These are phyloP conservation scores for Cygnus atratus DNA, from an alignment of 2,113 vertebrate genomes.

Conservation along the genomic window DNA sequence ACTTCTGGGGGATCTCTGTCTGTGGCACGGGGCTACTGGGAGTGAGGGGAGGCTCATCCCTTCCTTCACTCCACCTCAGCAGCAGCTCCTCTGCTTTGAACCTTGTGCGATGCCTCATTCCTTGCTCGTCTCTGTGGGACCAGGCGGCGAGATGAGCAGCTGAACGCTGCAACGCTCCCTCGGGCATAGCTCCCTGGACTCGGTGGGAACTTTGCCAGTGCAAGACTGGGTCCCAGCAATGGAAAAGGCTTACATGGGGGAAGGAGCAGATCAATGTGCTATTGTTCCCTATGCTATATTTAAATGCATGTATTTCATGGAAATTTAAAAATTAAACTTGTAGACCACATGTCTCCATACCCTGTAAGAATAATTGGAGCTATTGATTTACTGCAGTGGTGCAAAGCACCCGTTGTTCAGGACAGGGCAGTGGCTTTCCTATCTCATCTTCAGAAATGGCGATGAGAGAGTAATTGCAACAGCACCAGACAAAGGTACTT, in stretches of 20 bases:
- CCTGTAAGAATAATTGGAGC: conserved; percentile 14
- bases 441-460: conserved; percentile 38
- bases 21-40: not conserved
- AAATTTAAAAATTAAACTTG: conserved; percentile 31
- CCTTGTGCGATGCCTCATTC: not conserved
- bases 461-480: conserved; percentile 63
- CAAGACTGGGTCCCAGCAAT: not conserved
- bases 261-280: conserved; percentile 12
- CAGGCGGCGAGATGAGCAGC: not conserved
- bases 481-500: conserved; percentile 55
- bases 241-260: conserved; percentile 9
- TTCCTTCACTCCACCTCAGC: not conserved
- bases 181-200: not conserved
- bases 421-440: not conserved
- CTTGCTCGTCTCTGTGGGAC: not conserved
- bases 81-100: not conserved
- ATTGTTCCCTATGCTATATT: conserved; percentile 50
- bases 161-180: not conserved
- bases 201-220: not conserved
- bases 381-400: conserved; percentile 19
- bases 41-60: not conserved
- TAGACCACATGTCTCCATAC: not conserved
- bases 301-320: conserved; percentile 22
- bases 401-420: conserved; percentile 19
- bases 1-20: fast-evolving